Conservation (phyloP, 2,888 invertebrate species). For the Cantharis rustica region DNA sequence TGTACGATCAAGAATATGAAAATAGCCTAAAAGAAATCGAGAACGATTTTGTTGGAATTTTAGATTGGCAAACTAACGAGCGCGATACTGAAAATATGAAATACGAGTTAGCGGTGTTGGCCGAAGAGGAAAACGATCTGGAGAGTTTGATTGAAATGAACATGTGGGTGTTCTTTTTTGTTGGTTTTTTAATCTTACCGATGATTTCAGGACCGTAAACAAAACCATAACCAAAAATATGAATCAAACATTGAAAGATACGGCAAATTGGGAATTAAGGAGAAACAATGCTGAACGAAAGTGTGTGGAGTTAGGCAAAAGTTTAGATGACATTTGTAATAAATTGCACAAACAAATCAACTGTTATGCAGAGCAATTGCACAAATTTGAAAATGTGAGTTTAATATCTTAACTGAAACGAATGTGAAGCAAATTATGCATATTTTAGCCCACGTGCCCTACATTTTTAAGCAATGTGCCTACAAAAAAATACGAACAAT, state of each 20-base stretch:
- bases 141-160: conserved; percentile 11
- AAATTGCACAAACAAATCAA: conserved; percentile 38
- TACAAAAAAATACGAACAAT: background rate
- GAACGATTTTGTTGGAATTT: conserved; percentile 39
- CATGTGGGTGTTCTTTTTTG: background rate
- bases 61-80: conserved; percentile 39
- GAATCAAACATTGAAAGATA: conserved; percentile 33
- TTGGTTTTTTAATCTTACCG: background rate
- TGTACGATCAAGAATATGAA: conserved; percentile 30
- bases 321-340: conserved; percentile 40
- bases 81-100: conserved; percentile 41
- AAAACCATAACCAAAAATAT: conserved; percentile 34
- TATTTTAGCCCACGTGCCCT: background rate
- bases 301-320: conserved; percentile 36
- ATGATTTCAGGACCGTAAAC: conserved; percentile 32
- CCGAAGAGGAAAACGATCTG: conserved; percentile 1
- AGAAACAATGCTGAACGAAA: conserved; percentile 36
- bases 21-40: conserved; percentile 36
- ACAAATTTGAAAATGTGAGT: conserved; percentile 37
- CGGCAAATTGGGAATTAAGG: conserved; percentile 31
- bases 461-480: conserved; percentile 8
- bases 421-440: background rate
- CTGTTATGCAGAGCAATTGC: conserved; percentile 38
- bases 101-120: conserved; percentile 38
- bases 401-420: background rate